Evolutionary conservation across 2,113 vertebrate species (phyloP).

Genomic region (Rhinoderma darwinii): DNA sequence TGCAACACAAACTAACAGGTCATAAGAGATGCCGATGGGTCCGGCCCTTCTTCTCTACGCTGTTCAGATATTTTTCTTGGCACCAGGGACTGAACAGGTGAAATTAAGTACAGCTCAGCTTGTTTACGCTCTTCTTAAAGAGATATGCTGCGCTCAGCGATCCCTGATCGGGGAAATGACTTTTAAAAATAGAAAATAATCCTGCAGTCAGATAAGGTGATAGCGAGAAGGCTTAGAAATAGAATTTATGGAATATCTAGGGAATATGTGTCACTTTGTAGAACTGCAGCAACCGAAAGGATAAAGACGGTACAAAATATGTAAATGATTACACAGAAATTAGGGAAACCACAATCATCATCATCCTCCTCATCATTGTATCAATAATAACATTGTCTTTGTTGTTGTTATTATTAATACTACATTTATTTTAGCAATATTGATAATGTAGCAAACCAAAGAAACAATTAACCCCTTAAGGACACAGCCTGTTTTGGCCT

Average conservation of each 20-base stretch:
- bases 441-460: too few relatives aligned
- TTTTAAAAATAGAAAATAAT: constrained; percentile 54
- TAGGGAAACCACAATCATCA: too few relatives aligned
- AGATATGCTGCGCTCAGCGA: constrained; percentile 47
- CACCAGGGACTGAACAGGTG: constrained; percentile 49
- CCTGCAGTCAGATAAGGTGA: constrained; percentile 49
- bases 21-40: constrained; percentile 56
- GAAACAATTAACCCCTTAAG: too few relatives aligned
- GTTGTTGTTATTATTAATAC: too few relatives aligned
- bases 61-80: constrained; percentile 51
- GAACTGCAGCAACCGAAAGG: too few relatives aligned
- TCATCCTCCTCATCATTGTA: too few relatives aligned
- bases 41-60: constrained; percentile 40
- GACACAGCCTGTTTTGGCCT: too few relatives aligned
- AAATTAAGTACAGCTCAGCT: constrained; percentile 52
- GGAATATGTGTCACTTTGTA: too few relatives aligned
- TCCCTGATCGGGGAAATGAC: not conserved
- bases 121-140: constrained; percentile 58
- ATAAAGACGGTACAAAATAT: not conserved
- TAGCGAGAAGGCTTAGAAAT: not conserved
- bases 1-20: constrained; percentile 58
- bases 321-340: not conserved
- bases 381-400: too few relatives aligned
- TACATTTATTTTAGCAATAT: too few relatives aligned
- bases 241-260: not conserved